Conservation (phyloP, 2,888 invertebrate genomes). For the Masnerella sp. region DNA sequence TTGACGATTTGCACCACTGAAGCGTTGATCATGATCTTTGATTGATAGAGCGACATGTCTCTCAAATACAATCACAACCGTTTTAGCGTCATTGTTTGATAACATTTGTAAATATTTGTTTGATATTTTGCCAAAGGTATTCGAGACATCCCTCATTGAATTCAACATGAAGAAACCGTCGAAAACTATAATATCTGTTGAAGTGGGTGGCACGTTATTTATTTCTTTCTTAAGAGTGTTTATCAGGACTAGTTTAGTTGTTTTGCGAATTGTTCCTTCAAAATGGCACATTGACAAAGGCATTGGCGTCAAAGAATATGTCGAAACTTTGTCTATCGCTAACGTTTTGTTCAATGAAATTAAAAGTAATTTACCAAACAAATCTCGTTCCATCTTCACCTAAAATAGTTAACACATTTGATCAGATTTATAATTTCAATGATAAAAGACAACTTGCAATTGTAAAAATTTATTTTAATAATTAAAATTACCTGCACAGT, state of each 20-base stretch:
- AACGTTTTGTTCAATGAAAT: conserved; percentile 55
- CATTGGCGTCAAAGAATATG: conserved; percentile 63
- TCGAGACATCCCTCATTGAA: conserved; percentile 63
- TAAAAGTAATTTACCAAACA: conserved; percentile 50
- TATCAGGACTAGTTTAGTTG: conserved; percentile 63
- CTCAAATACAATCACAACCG: conserved; percentile 59
- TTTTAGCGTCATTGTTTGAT: conserved; percentile 38
- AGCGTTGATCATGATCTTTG: conserved; percentile 19
- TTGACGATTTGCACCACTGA: conserved; percentile 9
- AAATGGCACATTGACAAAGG: conserved; percentile 58
- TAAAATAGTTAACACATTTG: neutral
- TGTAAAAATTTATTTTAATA: neutral
- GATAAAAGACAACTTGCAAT: neutral
- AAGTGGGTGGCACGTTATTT: conserved; percentile 15
- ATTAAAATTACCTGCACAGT: conserved; percentile 17
- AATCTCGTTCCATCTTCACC: conserved; percentile 44
- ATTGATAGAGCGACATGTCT: conserved; percentile 24
- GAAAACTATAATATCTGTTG: conserved; percentile 63
- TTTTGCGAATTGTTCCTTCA: conserved; percentile 60
- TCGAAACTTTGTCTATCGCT: conserved; percentile 61
- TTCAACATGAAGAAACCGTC: conserved; percentile 64
- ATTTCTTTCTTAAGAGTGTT: conserved; percentile 52
- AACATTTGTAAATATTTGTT: conserved; percentile 66
- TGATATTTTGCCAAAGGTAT: conserved; percentile 67
- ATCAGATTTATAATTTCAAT: neutral